Conservation (phyloP, 2,113 vertebrate species). For the Maccullochella peelii region DNA sequence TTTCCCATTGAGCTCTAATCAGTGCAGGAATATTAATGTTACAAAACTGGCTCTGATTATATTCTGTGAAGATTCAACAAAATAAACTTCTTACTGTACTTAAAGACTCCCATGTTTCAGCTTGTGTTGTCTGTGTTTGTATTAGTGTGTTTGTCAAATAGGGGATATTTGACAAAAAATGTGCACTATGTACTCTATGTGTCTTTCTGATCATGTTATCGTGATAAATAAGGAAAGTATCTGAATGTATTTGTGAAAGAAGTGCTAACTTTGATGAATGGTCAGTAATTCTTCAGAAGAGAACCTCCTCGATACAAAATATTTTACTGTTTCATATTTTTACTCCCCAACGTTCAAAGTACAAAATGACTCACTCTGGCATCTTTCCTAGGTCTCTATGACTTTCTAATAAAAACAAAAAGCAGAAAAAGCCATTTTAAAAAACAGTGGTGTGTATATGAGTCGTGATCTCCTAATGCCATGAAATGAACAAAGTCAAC, state of each 20-base stretch:
- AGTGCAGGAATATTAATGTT: slow-evolving; percentile 9
- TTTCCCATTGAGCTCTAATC: slow-evolving; percentile 46
- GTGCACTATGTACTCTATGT: too few species aligned
- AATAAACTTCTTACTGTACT: neutral
- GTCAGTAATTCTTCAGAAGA: neutral
- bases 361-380: neutral
- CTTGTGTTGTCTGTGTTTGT: neutral
- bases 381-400: neutral
- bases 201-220: neutral
- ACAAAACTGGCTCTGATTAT: slow-evolving; percentile 28
- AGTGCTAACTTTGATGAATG: neutral
- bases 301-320: neutral
- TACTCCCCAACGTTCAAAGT: neutral
- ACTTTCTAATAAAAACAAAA: neutral
- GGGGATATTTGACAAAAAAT: neutral
- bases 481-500: slow-evolving; percentile 30
- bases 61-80: neutral
- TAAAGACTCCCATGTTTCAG: neutral
- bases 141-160: neutral
- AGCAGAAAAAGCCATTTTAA: neutral
- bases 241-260: neutral
- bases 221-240: neutral
- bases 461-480: neutral
- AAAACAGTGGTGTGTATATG: neutral
- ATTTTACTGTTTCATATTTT: neutral